Evolutionary conservation across 2,888 invertebrate species (phyloP).

Genomic region (Oscheius myriophilus): DNA sequence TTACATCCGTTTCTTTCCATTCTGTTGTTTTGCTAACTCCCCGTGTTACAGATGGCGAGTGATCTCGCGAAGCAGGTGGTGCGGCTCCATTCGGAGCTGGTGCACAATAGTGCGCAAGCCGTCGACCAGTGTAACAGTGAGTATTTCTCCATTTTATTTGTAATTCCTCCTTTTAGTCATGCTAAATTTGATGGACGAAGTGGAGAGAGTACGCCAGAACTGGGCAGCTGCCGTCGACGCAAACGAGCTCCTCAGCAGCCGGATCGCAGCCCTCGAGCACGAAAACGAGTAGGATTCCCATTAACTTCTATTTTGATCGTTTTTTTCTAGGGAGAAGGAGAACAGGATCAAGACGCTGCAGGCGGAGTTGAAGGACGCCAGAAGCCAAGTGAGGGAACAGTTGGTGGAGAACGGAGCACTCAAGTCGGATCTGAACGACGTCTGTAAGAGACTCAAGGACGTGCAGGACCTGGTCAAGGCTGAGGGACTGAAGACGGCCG

Average conservation of each 20-base stretch:
- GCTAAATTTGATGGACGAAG: conserved; percentile 22
- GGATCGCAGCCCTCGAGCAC: conserved; percentile 1
- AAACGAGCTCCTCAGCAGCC: not conserved
- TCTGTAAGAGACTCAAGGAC: conserved; percentile 45
- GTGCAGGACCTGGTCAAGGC: conserved; percentile 48
- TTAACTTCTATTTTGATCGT: not conserved
- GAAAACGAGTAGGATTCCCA: conserved; percentile 2
- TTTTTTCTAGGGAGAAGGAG: conserved; percentile 16
- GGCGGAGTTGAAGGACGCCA: conserved; percentile 51
- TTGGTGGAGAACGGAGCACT: conserved; percentile 49
- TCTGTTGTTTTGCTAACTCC: not conserved
- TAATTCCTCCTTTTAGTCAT: conserved; percentile 2
- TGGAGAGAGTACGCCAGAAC: conserved; percentile 16
- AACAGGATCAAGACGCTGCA: conserved; percentile 20
- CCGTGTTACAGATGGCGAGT: conserved; percentile 11
- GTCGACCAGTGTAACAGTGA: conserved; percentile 13
- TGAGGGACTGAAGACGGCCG: conserved; percentile 5
- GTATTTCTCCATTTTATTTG: not conserved
- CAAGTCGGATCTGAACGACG: conserved; percentile 47
- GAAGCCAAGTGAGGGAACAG: conserved; percentile 43
- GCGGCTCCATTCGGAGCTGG: not conserved
- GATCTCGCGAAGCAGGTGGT: conserved; percentile 19
- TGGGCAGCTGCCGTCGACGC: conserved; percentile 12
- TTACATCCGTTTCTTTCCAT: no score
- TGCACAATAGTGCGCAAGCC: conserved; percentile 10